These are phyloP conservation scores for Osmerus mordax DNA, from an alignment of 2,113 vertebrate genomes.

Conservation along the genomic window DNA sequence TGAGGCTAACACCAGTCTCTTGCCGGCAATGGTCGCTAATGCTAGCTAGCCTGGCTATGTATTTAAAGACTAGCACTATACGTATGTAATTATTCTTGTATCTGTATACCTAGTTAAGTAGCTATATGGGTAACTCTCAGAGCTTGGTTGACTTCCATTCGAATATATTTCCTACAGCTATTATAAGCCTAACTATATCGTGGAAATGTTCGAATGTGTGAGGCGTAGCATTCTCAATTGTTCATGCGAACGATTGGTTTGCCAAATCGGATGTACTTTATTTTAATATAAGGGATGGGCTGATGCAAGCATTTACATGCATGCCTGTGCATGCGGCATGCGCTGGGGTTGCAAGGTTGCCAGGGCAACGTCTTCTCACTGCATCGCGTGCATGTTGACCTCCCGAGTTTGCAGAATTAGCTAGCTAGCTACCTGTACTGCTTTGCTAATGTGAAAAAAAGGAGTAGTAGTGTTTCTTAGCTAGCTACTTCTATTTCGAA, in stretches of 20 bases:
- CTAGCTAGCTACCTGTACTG: background rate
- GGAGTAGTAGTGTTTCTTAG: background rate
- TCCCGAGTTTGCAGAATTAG: constrained; percentile 1
- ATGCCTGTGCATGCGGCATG: constrained; percentile 49
- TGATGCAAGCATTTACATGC: constrained; percentile 7
- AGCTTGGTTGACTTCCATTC: too few relatives aligned
- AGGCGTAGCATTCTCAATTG: background rate
- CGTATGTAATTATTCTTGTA: too few relatives aligned
- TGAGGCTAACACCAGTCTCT: too few relatives aligned
- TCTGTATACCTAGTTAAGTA: too few relatives aligned
- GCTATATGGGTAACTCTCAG: too few relatives aligned
- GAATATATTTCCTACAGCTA: too few relatives aligned
- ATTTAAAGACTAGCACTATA: too few relatives aligned
- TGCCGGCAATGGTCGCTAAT: too few relatives aligned
- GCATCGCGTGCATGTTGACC: background rate
- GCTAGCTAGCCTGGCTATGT: constrained; percentile 13
- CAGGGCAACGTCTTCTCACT: constrained; percentile 15
- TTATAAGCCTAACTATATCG: too few relatives aligned
- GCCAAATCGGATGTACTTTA: constrained; percentile 3
- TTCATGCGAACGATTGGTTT: background rate
- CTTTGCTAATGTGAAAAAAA: constrained; percentile 11
- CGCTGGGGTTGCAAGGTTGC: constrained; percentile 38
- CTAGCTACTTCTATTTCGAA: background rate
- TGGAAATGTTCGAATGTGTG: too few relatives aligned
- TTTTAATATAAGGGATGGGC: constrained; percentile 28